A percentile compares a stretch with the other conserved stretches of the same genome.
Conservation (phyloP, 2,113 vertebrate species). For the Ptilorrhoa leucosticta region DNA sequence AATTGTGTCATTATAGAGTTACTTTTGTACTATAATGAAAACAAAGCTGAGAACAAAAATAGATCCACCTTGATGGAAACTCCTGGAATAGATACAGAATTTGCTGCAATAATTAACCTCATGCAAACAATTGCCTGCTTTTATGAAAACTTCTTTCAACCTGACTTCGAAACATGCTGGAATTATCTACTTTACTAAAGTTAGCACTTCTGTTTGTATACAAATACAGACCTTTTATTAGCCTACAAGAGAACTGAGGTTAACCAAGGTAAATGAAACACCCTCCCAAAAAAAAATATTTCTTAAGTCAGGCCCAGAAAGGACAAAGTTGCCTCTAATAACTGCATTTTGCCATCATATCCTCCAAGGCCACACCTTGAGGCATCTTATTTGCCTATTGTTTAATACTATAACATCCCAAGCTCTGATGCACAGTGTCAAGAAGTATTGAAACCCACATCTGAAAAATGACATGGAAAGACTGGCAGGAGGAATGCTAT, state of each 20-base stretch:
- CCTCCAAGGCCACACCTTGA: background rate
- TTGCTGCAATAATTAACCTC: background rate
- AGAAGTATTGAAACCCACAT: background rate
- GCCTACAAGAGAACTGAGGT: background rate
- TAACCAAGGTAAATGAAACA: background rate
- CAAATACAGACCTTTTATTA: background rate
- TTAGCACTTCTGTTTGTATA: background rate
- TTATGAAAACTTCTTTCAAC: background rate
- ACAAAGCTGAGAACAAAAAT: background rate
- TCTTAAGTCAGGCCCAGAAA: background rate
- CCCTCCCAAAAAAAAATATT: background rate
- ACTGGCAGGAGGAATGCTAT: background rate
- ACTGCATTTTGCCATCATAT: background rate
- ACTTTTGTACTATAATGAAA: background rate
- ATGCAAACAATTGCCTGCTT: background rate
- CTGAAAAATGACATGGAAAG: background rate
- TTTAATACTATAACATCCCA: background rate
- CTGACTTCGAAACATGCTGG: background rate
- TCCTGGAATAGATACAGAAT: background rate
- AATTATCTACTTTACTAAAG: background rate
- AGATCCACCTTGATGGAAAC: background rate
- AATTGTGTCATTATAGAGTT: background rate
- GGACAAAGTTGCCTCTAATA: background rate
- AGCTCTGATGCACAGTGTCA: background rate
- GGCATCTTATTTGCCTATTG: background rate